Percentiles rank a stretch among this genome's conserved stretches.
These are phyloP conservation scores for Miniopterus natalensis DNA, from an alignment of 2,113 vertebrate genomes.

Conservation along the genomic window DNA sequence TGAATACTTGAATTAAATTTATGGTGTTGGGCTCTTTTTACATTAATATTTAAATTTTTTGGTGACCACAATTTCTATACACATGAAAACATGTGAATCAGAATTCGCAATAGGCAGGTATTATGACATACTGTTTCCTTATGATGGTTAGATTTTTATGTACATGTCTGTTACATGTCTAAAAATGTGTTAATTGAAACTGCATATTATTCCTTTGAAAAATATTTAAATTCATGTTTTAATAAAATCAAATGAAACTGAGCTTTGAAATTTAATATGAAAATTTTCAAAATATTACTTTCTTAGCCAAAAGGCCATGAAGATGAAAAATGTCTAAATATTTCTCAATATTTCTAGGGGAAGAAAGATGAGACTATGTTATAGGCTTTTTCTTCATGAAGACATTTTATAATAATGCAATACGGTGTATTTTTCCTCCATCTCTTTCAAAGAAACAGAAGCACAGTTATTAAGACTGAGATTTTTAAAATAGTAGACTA, in stretches of 20 bases:
- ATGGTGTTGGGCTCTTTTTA: slow-evolving; percentile 72
- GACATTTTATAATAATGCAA: slow-evolving; percentile 23
- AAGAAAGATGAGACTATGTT: slow-evolving; percentile 50
- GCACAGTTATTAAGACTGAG: neutral
- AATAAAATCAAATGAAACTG: slow-evolving; percentile 52
- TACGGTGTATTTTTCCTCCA: neutral
- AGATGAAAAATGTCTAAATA: slow-evolving; percentile 63
- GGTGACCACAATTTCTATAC: slow-evolving; percentile 72
- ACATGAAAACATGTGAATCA: slow-evolving; percentile 69
- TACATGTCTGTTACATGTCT: neutral
- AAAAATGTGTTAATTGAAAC: slow-evolving; percentile 26
- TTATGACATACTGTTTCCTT: slow-evolving; percentile 39
- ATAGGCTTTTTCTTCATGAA: slow-evolving; percentile 58
- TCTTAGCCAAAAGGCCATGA: slow-evolving; percentile 40
- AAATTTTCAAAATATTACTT: slow-evolving; percentile 52
- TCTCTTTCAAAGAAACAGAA: slow-evolving; percentile 14
- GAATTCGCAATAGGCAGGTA: slow-evolving; percentile 65
- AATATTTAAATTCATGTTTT: slow-evolving; percentile 51
- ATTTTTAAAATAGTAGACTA: neutral
- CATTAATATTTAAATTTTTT: slow-evolving; percentile 66
- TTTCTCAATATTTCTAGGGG: slow-evolving; percentile 43
- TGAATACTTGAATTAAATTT: slow-evolving; percentile 74
- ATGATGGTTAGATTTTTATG: slow-evolving; percentile 17
- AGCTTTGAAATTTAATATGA: slow-evolving; percentile 41
- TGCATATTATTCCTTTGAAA: neutral